Evolutionary conservation across 2,797 vertebrate genomes (phyloP).

Genomic region (Rhodeus uyekii): DNA sequence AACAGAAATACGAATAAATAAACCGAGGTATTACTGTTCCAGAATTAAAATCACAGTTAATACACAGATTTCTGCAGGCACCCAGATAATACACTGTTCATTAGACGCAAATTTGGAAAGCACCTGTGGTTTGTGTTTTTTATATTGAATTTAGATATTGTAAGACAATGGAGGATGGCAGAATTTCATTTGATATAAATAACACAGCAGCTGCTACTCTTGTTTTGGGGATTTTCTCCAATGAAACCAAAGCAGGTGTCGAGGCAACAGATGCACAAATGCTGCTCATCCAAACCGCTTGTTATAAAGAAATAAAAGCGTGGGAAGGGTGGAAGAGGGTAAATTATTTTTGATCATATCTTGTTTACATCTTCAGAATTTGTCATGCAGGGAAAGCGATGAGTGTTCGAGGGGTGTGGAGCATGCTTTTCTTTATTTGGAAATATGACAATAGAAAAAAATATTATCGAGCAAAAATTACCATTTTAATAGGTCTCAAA

Average conservation of each 20-base stretch:
- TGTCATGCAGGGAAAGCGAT: not conserved
- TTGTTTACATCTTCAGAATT: not conserved
- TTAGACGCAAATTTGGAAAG: not conserved
- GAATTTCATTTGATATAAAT: not conserved
- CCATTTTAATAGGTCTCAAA: too few species aligned
- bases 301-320: not conserved
- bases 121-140: not conserved
- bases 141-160: not conserved
- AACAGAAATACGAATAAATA: too few species aligned
- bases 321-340: not conserved
- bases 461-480: too few species aligned
- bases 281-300: not conserved
- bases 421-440: not conserved
- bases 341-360: not conserved
- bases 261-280: constrained; percentile 17
- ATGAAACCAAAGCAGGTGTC: constrained; percentile 23
- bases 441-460: not conserved
- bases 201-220: not conserved
- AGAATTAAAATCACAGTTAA: not conserved
- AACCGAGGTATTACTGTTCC: too few species aligned
- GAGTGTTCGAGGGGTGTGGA: not conserved
- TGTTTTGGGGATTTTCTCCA: not conserved
- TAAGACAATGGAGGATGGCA: not conserved
- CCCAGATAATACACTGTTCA: not conserved
- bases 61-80: not conserved